Percentiles rank a stretch among this genome's conserved stretches.
Conservation (phyloP, 2,797 vertebrate species). For the Gallinago solitaria region DNA sequence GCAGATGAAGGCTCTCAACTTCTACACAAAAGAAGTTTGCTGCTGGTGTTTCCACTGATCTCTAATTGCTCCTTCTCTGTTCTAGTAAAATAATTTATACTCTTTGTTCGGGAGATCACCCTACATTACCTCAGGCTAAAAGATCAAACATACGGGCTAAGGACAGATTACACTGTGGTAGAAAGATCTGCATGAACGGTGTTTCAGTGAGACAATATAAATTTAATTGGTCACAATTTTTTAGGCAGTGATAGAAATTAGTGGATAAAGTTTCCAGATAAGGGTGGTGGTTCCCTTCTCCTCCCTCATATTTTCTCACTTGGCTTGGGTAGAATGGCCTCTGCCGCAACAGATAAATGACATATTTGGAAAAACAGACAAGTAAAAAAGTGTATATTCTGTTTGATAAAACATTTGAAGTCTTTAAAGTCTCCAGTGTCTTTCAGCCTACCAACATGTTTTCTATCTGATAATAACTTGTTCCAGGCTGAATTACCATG, state of each 20-base stretch:
- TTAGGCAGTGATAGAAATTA: not conserved
- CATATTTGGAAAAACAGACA: slow-evolving; percentile 25
- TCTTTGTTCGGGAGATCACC: not conserved
- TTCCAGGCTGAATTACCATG: slow-evolving; percentile 78
- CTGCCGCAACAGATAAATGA: not conserved
- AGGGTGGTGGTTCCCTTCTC: not conserved
- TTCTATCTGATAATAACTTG: slow-evolving; percentile 76
- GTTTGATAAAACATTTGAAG: slow-evolving; percentile 43
- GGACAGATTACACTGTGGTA: not conserved
- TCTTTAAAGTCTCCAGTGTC: slow-evolving; percentile 53
- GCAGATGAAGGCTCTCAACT: not conserved
- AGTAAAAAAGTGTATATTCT: slow-evolving; percentile 31
- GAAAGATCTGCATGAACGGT: not conserved
- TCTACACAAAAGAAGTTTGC: not conserved
- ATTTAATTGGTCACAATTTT: not conserved
- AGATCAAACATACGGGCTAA: not conserved
- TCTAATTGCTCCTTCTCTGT: not conserved
- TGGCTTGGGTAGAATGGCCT: not conserved
- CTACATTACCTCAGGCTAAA: not conserved
- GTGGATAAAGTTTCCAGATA: not conserved
- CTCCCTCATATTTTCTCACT: not conserved
- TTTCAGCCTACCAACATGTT: slow-evolving; percentile 67
- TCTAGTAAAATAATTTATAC: not conserved
- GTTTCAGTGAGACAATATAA: not conserved
- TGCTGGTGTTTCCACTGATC: not conserved